Evolutionary conservation across 2,113 vertebrate species (phyloP).

Genomic region (Rhineura floridana): DNA sequence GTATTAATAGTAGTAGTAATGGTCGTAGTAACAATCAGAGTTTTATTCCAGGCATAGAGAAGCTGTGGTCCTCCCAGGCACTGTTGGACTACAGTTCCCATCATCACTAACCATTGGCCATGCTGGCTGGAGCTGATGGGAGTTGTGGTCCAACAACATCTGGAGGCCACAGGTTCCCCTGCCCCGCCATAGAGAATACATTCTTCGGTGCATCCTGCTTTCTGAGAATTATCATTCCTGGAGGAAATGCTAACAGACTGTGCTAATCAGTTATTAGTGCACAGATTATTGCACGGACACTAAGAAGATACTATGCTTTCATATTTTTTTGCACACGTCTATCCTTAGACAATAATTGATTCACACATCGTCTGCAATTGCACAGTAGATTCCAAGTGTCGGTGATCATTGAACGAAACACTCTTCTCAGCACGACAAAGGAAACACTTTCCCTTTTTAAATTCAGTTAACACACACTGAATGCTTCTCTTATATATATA

Average conservation of each 20-base stretch:
- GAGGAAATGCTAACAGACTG: conserved; percentile 40
- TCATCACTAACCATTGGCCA: no score
- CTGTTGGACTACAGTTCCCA: no score
- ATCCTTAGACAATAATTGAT: conserved; percentile 37
- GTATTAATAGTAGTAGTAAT: no score
- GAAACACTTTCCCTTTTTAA: not conserved
- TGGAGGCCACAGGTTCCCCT: no score
- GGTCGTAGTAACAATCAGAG: no score
- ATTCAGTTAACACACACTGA: accelerated
- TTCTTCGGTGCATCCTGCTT: not conserved
- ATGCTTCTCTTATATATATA: not conserved
- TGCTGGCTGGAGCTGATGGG: no score
- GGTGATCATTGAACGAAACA: conserved; percentile 29
- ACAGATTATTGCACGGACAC: conserved; percentile 62
- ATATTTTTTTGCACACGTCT: conserved; percentile 9
- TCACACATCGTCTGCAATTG: not conserved
- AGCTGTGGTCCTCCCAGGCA: no score
- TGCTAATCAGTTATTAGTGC: conserved; percentile 52
- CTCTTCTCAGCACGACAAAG: not conserved
- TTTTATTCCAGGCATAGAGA: no score
- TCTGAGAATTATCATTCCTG: conserved; percentile 6
- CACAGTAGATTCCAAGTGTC: not conserved
- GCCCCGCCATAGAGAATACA: no score
- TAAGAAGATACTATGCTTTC: conserved; percentile 36
- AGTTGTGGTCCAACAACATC: no score